Evolutionary conservation across 2,797 vertebrate genomes (phyloP).

Genomic region (Galago senegalensis): DNA sequence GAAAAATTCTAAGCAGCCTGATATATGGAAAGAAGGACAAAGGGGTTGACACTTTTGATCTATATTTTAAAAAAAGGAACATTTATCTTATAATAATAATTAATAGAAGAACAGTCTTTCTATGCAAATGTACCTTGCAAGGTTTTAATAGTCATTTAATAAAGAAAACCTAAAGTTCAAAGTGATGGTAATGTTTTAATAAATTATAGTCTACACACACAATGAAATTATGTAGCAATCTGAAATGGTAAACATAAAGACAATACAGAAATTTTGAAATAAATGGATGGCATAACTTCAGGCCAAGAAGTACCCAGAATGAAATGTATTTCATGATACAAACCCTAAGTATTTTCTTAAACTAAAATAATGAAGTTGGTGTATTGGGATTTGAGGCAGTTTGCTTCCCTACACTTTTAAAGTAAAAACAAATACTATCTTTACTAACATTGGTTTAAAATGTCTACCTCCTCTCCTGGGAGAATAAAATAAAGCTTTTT

Average conservation of each 20-base stretch:
- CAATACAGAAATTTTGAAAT: slow-evolving; percentile 41
- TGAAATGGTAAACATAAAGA: slow-evolving; percentile 30
- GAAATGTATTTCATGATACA: neutral
- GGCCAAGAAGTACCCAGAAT: neutral
- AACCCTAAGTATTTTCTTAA: neutral
- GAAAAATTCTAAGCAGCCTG: neutral
- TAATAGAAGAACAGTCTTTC: slow-evolving; percentile 42
- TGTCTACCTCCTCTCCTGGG: neutral
- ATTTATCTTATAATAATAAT: neutral
- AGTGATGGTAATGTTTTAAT: neutral
- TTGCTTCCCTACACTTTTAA: slow-evolving; percentile 26
- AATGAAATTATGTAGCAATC: slow-evolving; percentile 15
- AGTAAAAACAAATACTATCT: neutral
- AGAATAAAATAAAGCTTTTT: neutral
- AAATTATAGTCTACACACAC: neutral
- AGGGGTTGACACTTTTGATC: neutral
- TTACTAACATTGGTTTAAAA: slow-evolving; percentile 13
- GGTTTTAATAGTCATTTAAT: neutral
- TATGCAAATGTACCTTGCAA: neutral
- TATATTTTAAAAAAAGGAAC: slow-evolving; percentile 22
- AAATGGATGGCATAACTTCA: neutral
- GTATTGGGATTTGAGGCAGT: neutral
- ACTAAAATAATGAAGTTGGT: neutral
- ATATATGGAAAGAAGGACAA: neutral
- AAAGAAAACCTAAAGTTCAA: neutral